Conservation (phyloP, 2,797 vertebrate species). For the Rhinogobio ventralis region DNA sequence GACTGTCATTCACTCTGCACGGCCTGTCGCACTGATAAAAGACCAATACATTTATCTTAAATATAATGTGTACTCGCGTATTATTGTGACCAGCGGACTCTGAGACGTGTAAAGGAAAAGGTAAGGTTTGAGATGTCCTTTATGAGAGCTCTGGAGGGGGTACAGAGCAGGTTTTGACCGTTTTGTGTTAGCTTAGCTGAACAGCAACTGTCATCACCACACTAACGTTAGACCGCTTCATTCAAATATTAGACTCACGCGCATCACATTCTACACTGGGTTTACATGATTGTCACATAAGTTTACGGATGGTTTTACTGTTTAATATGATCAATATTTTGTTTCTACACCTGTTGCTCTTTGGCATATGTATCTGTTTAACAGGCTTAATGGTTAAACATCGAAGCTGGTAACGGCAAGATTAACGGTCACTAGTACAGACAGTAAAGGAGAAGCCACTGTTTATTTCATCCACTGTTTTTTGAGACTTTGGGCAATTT, state of each 20-base stretch:
- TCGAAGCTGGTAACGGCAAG: background rate
- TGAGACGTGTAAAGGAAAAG: constrained; percentile 13
- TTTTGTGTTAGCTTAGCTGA: constrained; percentile 42
- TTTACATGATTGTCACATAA: background rate
- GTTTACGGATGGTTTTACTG: background rate
- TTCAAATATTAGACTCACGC: background rate
- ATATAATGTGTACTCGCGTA: background rate
- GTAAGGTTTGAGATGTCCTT: background rate
- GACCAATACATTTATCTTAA: background rate
- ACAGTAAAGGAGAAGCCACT: too few relatives aligned
- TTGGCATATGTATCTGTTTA: background rate
- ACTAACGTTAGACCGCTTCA: background rate
- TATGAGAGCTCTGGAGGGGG: background rate
- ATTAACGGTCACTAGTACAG: background rate
- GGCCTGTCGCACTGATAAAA: background rate
- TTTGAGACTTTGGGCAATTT: background rate
- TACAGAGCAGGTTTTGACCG: background rate
- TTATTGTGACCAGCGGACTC: constrained; percentile 12
- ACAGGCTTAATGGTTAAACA: background rate
- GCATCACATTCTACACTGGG: background rate
- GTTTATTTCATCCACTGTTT: background rate
- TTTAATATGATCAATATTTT: background rate
- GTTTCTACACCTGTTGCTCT: constrained; percentile 4
- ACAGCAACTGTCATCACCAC: background rate
- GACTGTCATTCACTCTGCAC: background rate